Base-by-base conservation (phyloP, 1,140 invertebrate genomes). In the Trachymyrmex cornetzi region DNA sequence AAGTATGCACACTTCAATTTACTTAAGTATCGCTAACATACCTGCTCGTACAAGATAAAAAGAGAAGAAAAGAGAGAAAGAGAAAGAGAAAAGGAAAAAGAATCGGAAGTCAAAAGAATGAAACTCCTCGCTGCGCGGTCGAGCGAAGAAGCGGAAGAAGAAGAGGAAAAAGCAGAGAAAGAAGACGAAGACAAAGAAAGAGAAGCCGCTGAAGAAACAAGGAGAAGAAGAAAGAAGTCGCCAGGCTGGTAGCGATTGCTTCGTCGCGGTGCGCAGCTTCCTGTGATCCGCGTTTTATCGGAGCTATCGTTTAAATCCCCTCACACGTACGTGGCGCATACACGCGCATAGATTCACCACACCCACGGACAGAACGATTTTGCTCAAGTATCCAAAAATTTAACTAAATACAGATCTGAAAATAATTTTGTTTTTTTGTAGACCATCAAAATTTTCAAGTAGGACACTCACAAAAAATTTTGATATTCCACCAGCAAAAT, bases 271-370 rank as follows among this genome's bases (percentile, higher is more conserved):
- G 80, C 55, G 50, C 64, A 71, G 77, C 77, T 90, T 89, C 86
- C 86, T 89, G 89, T 89, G 87, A 84, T 87, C 84, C 84, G 82
- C 86, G 89, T 92, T 92, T 92, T 91, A 91, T 91, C 91, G 74
- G 53, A 81, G 71, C 86, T 89, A 90, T 91, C 90, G 86, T 89
- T 91, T 88, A 90, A 88, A 91, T 92, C 81, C 82, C 66, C 82
- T 82, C 86, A 85, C 61, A 55, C 64, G 64, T 53, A 34, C 24
- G 59, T 22, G 34, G 5, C 38, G 61, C 44, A 16, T 55, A 66
- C n/a, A 19, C 63, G 11, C 44, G 30, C 14, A 27, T 12, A n/a
- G 11, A 57, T 19, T 16, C 24, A 75, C 72, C 72, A 59, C 7
- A 22, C 55, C 2, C 48, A 38, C 11, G 9, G 38, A 44, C 11